Percentiles rank a stretch among this genome's conserved stretches.
Conservation (phyloP, 2,113 vertebrate genomes). For the Sisor rabdophorus region DNA sequence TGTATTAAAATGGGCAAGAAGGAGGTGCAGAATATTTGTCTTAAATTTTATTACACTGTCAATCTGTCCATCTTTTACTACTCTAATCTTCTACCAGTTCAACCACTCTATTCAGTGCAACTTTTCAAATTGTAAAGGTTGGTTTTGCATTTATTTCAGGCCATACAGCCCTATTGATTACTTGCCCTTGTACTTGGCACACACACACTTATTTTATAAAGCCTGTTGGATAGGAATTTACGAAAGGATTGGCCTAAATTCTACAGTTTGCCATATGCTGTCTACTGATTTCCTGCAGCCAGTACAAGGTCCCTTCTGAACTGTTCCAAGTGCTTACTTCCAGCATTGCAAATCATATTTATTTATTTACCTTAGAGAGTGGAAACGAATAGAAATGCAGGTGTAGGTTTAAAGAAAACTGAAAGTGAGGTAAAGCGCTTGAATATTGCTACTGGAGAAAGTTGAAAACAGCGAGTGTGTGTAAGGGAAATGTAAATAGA, state of each 20-base stretch:
- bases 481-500: slow-evolving; percentile 15
- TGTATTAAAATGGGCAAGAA: not conserved
- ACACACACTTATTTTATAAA: slow-evolving; percentile 33
- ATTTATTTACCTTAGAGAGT: slow-evolving; percentile 31
- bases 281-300: slow-evolving; percentile 36
- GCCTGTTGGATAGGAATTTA: slow-evolving; percentile 30
- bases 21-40: slow-evolving; percentile 18
- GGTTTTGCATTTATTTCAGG: slow-evolving; percentile 39
- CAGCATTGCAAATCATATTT: slow-evolving; percentile 24
- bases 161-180: slow-evolving; percentile 35
- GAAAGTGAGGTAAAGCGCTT: not conserved
- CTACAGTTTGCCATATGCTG: slow-evolving; percentile 33
- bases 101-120: not conserved
- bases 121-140: slow-evolving; percentile 14
- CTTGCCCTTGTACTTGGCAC: slow-evolving; percentile 28
- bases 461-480: not conserved
- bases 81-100: not conserved
- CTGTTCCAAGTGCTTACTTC: slow-evolving; percentile 30
- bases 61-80: not conserved
- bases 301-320: slow-evolving; percentile 42
- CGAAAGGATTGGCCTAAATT: slow-evolving; percentile 17
- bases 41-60: slow-evolving; percentile 12
- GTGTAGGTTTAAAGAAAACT: slow-evolving; percentile 28
- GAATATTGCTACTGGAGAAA: not conserved
- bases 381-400: slow-evolving; percentile 15